Conservation (phyloP, 1,140 invertebrate species). For the Portunus trituberculatus region DNA sequence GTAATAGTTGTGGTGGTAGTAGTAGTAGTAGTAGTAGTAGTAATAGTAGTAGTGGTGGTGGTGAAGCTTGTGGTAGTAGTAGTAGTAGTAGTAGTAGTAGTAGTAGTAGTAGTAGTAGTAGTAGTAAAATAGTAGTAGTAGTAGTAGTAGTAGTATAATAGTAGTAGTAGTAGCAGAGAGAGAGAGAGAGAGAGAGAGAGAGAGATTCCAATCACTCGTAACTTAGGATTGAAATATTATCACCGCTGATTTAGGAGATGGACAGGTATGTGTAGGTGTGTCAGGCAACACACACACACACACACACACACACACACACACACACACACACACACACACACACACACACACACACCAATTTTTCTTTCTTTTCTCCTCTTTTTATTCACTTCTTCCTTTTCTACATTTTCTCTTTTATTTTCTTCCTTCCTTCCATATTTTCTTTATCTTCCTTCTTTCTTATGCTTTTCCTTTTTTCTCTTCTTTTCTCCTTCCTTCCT, state of each 20-base stretch:
- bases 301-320: conserved; percentile 15
- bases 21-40: too few relatives aligned
- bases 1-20: too few relatives aligned
- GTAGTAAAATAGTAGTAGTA: too few relatives aligned
- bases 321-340: conserved; percentile 20
- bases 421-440: background rate
- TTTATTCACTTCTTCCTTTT: background rate
- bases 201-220: background rate
- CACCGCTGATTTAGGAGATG: background rate
- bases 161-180: too few relatives aligned
- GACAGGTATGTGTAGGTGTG: conserved; percentile 4
- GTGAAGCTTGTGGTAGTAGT: too few relatives aligned
- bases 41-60: too few relatives aligned
- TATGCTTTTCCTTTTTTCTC: background rate
- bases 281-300: background rate
- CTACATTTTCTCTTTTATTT: background rate
- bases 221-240: background rate
- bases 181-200: conserved; percentile 16
- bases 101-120: too few relatives aligned
- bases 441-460: background rate
- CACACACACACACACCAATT: background rate
- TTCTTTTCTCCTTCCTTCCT: too few relatives aligned
- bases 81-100: too few relatives aligned
- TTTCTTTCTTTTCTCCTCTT: background rate
- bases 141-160: too few relatives aligned